These are phyloP conservation scores for Eulacestoma nigropectus DNA, from an alignment of 2,113 vertebrate genomes.

Conservation along the genomic window DNA sequence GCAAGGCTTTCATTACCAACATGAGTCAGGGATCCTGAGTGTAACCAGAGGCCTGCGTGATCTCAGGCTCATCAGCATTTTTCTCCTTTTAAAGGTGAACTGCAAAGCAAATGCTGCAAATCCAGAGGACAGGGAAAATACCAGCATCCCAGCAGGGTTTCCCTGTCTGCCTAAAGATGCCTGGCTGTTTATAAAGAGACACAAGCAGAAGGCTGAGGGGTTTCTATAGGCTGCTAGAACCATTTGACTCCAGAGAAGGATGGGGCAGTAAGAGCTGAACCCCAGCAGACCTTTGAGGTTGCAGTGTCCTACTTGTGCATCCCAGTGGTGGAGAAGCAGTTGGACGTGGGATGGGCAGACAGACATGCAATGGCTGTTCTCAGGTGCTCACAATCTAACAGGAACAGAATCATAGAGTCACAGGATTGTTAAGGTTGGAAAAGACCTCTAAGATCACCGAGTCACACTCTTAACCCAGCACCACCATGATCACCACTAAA, in stretches of 20 bases:
- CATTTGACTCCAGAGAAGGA: not conserved
- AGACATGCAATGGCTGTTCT: not conserved
- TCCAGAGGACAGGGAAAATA: not conserved
- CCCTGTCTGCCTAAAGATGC: not conserved
- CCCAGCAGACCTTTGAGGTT: not conserved
- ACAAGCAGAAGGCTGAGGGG: not conserved
- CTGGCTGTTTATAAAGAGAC: not conserved
- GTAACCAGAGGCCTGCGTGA: not conserved
- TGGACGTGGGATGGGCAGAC: rapidly evolving
- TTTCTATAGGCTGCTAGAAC: not conserved
- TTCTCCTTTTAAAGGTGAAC: not conserved
- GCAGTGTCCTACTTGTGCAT: not conserved
- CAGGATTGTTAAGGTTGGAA: not conserved
- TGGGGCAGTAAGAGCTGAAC: not conserved
- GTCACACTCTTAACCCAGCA: not conserved
- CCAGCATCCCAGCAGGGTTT: not conserved
- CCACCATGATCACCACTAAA: not conserved
- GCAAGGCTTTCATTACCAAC: not conserved
- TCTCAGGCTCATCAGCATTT: not conserved
- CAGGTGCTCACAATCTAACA: not conserved
- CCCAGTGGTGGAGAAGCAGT: not conserved
- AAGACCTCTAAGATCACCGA: not conserved
- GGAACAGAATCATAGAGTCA: not conserved
- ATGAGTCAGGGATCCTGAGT: not conserved
- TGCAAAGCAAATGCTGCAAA: not conserved